Percentiles rank a stretch among this genome's conserved stretches.
Evolutionary conservation across 2,113 vertebrate species (phyloP).

Genomic region (Jacana jacana): DNA sequence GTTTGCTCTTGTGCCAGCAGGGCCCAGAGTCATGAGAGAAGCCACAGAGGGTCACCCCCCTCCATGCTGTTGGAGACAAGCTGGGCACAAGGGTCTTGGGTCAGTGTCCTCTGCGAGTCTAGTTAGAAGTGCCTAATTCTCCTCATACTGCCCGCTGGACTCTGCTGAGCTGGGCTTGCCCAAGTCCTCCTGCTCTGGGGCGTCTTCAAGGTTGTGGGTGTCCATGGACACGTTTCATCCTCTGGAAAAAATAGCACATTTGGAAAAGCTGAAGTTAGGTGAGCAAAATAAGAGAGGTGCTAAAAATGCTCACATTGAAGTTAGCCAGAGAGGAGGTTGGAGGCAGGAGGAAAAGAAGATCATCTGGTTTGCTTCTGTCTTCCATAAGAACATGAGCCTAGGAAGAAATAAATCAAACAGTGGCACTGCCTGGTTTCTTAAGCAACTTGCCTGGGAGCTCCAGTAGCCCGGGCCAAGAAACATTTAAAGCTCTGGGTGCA

Average conservation of each 20-base stretch:
- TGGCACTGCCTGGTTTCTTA: background rate
- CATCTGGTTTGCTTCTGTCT: background rate
- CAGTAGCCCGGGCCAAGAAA: background rate
- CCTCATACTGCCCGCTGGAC: background rate
- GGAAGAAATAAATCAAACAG: background rate
- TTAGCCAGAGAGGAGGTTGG: background rate
- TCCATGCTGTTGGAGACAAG: rapidly evolving
- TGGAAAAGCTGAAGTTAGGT: background rate
- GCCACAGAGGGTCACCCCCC: background rate
- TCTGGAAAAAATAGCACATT: background rate
- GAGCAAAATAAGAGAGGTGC: background rate
- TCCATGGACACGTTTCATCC: background rate
- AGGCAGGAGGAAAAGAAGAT: background rate
- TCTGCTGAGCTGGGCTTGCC: background rate
- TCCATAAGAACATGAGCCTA: background rate
- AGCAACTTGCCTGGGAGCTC: background rate
- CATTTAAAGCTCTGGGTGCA: background rate
- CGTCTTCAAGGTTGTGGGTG: background rate
- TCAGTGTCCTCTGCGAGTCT: background rate
- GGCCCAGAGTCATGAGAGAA: background rate
- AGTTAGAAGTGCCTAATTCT: background rate
- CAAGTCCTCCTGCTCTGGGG: background rate
- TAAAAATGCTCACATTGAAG: background rate
- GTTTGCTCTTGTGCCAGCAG: background rate
- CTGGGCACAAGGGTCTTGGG: rapidly evolving